A percentile compares a stretch with the other conserved stretches of the same genome.
Evolutionary conservation across 2,888 invertebrate genomes (phyloP).

Genomic region (Smittia sp.): DNA sequence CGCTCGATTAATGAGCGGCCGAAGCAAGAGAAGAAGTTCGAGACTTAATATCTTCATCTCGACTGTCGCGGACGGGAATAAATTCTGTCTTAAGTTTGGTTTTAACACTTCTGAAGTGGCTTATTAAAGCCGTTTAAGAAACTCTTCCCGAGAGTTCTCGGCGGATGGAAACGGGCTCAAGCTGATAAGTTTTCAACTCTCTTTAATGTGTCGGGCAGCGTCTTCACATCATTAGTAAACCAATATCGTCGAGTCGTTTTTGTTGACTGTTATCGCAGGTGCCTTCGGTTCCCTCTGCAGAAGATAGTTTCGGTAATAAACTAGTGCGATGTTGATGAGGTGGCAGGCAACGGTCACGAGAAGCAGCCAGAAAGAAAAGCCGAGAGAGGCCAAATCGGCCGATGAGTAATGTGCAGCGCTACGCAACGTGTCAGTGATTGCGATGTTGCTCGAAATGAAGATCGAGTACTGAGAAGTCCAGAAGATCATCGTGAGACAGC

Average conservation of each 20-base stretch:
- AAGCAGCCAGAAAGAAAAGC: constrained; percentile 55
- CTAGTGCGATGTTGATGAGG: constrained; percentile 47
- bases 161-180: not conserved
- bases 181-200: not conserved
- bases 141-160: not conserved
- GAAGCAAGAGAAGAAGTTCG: not conserved
- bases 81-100: constrained; percentile 16
- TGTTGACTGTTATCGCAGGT: constrained; percentile 44
- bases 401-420: constrained; percentile 46
- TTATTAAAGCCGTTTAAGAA: constrained; percentile 24
- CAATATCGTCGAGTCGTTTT: constrained; percentile 43
- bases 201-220: not conserved
- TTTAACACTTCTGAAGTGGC: constrained; percentile 41
- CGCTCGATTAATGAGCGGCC: not conserved
- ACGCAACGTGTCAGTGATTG: constrained; percentile 51
- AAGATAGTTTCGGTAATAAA: constrained; percentile 49
- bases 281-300: constrained; percentile 48
- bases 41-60: constrained; percentile 18
- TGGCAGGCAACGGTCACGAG: constrained; percentile 45
- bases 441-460: constrained; percentile 50
- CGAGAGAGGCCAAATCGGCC: constrained; percentile 49
- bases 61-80: not conserved
- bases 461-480: constrained; percentile 52
- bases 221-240: constrained; percentile 42
- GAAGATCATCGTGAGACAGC: constrained; percentile 47